Base-by-base conservation (phyloP, 2,888 invertebrate genomes). In the Aromia moschata region DNA sequence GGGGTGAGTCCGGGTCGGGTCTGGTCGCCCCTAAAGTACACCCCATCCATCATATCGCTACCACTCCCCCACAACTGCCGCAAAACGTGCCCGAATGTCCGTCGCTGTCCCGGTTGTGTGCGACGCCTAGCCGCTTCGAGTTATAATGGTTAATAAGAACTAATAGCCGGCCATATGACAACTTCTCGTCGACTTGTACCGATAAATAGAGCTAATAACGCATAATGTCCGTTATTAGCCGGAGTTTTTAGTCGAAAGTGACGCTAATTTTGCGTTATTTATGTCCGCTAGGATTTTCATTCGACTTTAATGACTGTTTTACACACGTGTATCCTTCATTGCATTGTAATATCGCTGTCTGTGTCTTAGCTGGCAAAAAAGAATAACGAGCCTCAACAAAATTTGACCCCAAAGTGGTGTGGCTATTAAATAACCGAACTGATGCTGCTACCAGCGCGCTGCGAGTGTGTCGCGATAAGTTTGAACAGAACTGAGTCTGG, bases 21-120 rank as follows among this genome's bases (percentile, higher is more conserved):
- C 64, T 61, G 69, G 66, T 66, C 67, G 66, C 69, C 70, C 71
- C 63, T 52, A 58, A 63, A 67, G 60, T 70, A 60, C 62, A 61
- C 64, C n/a, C 67, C 70, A 76, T 76, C 73, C 74, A 76, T 76
- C 76, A 76, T 74, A 69, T 61, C 60, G 65, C 66, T 67, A 73
- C 76, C 76, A 76, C 76, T 73, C 76, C 75, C 74, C 71, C 71
- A 73, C 74, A 76, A 74, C 74, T 76, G 75, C 70, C 74, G 65
- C 69, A 70, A 65, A 70, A 65, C 67, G 61, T 60, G 66, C 67
- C 62, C 67, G 65, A 56, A 63, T 67, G 62, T 56, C 58, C 60
- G 55, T 60, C 61, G 61, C 64, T 64, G 61, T 38, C 41, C 16
- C 40, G 30, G 31, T 45, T 33, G 10, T 33, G 31, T 38, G 12